Percentiles rank a stretch among this genome's conserved stretches.
These are phyloP conservation scores for Drosophila siamana DNA, from an alignment of 2,888 invertebrate genomes.

Conservation along the genomic window DNA sequence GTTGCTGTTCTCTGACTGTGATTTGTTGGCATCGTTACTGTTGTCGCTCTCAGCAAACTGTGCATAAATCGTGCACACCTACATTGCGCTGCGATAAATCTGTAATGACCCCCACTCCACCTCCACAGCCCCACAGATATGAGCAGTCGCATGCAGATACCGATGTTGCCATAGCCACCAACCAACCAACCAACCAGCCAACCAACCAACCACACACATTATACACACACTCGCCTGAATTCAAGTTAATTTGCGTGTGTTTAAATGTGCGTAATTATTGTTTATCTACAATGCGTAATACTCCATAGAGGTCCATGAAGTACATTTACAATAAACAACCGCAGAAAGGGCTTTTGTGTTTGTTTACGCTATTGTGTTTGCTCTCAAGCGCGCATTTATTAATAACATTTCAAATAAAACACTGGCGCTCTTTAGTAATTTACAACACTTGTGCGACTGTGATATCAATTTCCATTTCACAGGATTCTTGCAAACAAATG, in stretches of 20 bases:
- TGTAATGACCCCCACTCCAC: conserved; percentile 64
- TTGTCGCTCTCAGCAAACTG: conserved; percentile 81
- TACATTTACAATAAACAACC: conserved; percentile 45
- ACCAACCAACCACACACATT: conserved; percentile 31
- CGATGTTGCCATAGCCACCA: conserved; percentile 29
- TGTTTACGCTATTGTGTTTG: neutral
- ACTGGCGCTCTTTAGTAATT: neutral
- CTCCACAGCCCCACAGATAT: conserved; percentile 18
- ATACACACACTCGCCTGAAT: conserved; percentile 8
- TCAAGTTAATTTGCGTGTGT: conserved; percentile 73
- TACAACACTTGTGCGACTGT: neutral
- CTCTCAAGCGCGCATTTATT: neutral
- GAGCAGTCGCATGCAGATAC: conserved; percentile 28
- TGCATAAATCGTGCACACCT: conserved; percentile 77
- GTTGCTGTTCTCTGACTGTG: conserved; percentile 53
- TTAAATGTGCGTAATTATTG: conserved; percentile 77
- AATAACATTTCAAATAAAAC: neutral
- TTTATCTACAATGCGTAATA: conserved; percentile 66
- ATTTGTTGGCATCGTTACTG: conserved; percentile 80
- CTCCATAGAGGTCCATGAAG: conserved; percentile 26
- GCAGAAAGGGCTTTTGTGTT: conserved; percentile 7
- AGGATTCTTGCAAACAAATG: no score
- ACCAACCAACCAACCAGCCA: no score
- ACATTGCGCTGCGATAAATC: conserved; percentile 77
- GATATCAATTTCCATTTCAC: no score